Base-by-base conservation (phyloP, 2,888 invertebrate species). In the Odontocolon sp. region DNA sequence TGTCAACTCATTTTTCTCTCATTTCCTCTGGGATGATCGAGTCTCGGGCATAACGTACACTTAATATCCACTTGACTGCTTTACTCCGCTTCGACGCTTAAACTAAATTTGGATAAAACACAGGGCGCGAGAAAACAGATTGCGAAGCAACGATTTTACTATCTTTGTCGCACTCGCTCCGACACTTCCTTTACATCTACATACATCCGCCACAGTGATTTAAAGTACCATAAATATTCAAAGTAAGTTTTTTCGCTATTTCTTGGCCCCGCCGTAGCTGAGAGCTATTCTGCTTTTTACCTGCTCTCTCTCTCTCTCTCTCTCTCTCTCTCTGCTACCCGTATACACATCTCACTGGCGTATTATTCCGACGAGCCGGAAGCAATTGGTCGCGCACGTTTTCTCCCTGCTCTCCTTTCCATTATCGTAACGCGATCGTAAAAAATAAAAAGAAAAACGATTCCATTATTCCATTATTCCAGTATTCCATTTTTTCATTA, bases 221-320 rank as follows among this genome's bases (percentile, higher is more conserved):
- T 63, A 50, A 63, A 72, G 63, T 63, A 63, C 68, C 68, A 72
- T 77, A 77, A 77, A 77, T 77, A 77, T 77, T 77, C 77, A 77
- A 45, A 56, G 72, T 31, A 57, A 68, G 38, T 42, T 63, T 68
- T 59, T 31, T 11, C n/a, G n/a, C n/a, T n/a, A n/a, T 36, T 33
- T 11, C 54, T 28, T 50, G 40, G n/a, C 3, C 14, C n/a, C 14
- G 14, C 45, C 5, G 23, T 50, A 14, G 23, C 21, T 21, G 33
- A 33, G 16, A n/a, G 40, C n/a, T 40, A 14, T 40, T 2, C 14
- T 40, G 36, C n/a, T 36, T 50, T 72, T 71, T 64, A 11, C 2
- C 21, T 28, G 11, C 47, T 21, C 36, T 63, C 38, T 6, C 16
- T 40, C 18, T 40, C n/a, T 63, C 50, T 40, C 33, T 40, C 6